Evolutionary conservation across 2,113 vertebrate species (phyloP).

Genomic region (Manacus vitellinus): DNA sequence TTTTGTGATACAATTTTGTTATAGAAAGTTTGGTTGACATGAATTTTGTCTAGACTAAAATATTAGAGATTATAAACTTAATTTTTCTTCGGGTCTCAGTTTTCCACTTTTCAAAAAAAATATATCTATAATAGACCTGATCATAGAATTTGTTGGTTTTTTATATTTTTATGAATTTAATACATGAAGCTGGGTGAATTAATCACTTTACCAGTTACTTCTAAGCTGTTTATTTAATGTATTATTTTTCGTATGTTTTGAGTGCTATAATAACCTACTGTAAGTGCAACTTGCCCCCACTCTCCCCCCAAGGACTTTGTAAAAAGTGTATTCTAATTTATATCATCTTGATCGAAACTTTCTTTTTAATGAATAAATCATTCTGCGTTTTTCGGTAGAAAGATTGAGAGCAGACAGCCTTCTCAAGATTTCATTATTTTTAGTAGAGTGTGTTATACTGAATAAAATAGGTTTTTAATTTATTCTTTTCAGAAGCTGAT

Average conservation of each 20-base stretch:
- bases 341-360: neutral
- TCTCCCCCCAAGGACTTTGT: rapidly evolving
- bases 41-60: neutral
- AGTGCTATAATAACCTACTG: neutral
- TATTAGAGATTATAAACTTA: neutral
- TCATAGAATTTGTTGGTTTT: neutral
- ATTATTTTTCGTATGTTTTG: neutral
- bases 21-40: neutral
- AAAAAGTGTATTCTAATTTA: neutral
- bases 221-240: neutral
- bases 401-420: neutral
- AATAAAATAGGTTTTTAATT: neutral
- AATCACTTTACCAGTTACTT: neutral
- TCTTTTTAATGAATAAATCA: neutral
- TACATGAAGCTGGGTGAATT: neutral
- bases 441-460: neutral
- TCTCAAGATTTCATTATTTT: neutral
- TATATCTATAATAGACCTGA: rapidly evolving
- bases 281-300: neutral
- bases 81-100: neutral
- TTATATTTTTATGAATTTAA: neutral
- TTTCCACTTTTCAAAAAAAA: neutral
- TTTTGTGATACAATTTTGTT: neutral
- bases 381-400: neutral
- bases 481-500: neutral